Evolutionary conservation across 2,113 vertebrate genomes (phyloP).

Genomic region (Pseudorectes ferrugineus): DNA sequence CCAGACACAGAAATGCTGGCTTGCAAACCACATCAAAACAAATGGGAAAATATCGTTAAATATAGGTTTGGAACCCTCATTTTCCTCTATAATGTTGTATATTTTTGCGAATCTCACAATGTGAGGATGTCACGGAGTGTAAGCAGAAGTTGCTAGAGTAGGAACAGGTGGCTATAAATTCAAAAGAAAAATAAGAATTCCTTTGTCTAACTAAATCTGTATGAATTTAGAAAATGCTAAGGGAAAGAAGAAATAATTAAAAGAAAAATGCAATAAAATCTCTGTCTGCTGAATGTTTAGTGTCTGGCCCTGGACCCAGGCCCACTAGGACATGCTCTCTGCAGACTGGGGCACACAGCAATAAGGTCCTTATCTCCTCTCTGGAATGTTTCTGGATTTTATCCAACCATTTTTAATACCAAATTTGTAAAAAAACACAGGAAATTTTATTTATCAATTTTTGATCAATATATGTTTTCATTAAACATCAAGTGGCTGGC

Average conservation of each 20-base stretch:
- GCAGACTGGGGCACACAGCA: not conserved
- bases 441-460: not conserved
- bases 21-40: not conserved
- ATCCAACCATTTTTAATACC: not conserved
- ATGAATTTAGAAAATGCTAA: not conserved
- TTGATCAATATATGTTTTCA: not conserved
- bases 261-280: not conserved
- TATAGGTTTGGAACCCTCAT: not conserved
- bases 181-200: not conserved
- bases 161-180: not conserved
- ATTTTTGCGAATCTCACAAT: not conserved
- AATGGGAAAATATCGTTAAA: not conserved
- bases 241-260: not conserved
- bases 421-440: not conserved
- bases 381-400: slow-evolving; percentile 13
- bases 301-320: not conserved
- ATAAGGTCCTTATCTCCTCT: not conserved
- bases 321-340: not conserved
- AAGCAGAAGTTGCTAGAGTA: not conserved
- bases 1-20: not conserved
- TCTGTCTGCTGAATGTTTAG: not conserved
- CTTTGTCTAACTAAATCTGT: not conserved
- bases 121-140: not conserved
- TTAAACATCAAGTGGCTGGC: not conserved
- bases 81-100: not conserved